These are phyloP conservation scores for Tursiops truncatus DNA, from an alignment of 2,113 vertebrate genomes.

Conservation along the genomic window DNA sequence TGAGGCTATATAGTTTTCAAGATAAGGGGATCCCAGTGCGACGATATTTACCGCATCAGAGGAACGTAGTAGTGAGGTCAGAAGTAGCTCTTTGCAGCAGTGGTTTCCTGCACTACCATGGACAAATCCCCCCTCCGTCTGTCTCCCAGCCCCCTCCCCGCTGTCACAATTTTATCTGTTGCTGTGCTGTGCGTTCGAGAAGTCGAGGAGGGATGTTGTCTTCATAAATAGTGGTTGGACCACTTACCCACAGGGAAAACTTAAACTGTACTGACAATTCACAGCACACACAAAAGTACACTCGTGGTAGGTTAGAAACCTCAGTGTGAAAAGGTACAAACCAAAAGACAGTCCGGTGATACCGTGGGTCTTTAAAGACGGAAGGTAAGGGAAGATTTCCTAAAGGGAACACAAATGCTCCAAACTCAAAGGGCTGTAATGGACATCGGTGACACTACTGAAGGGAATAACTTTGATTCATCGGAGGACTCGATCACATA, in stretches of 20 bases:
- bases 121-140: too few relatives aligned
- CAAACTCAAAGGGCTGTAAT: background rate
- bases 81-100: too few relatives aligned
- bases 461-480: too few relatives aligned
- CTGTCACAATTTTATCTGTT: too few relatives aligned
- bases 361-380: background rate
- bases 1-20: too few relatives aligned
- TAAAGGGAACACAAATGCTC: background rate
- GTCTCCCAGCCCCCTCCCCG: too few relatives aligned
- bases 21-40: too few relatives aligned
- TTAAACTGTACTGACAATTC: background rate
- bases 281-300: background rate
- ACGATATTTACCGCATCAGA: too few relatives aligned
- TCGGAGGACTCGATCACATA: background rate
- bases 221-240: background rate
- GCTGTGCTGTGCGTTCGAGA: fast-evolving
- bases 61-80: too few relatives aligned
- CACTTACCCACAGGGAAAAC: background rate
- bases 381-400: background rate
- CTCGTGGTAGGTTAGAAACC: background rate
- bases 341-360: too few relatives aligned
- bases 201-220: background rate
- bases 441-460: background rate
- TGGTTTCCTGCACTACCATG: fast-evolving
- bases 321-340: background rate